Base-by-base conservation (phyloP, 2,888 invertebrate species). In the Charanyca ferruginea region DNA sequence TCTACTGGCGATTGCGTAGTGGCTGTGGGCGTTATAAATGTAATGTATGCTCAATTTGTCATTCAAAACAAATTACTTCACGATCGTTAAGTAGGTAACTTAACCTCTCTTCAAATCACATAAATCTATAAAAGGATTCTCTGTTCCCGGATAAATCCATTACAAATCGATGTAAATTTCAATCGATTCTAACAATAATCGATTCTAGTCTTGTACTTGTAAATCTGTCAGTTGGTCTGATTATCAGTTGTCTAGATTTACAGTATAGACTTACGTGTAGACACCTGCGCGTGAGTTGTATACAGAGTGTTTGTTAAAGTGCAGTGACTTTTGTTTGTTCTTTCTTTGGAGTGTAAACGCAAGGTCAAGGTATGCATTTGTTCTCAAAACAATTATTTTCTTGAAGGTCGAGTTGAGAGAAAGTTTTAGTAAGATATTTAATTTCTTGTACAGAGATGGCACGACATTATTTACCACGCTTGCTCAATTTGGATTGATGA, bases 251-350 rank as follows among this genome's bases (percentile, higher is more conserved):
- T 69, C 55, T 54, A 57, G 73, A 64, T 69, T 68, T 77, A 82
- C 74, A 59, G 71, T 80, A 74, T 68, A 61, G 55, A 65, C 45
- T 52, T 65, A 80, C 68, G 70, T 73, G 72, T 22, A 73, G 63
- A 74, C 64, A 71, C 68, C 53, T 64, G 64, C 55, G 64, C 70
- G 71, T 81, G 80, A 55, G 55, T 52, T 20, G 77, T 28, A 23
- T 82, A 53, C 47, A 38, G 18, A 79, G 22, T 51, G 59, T 16
- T 47, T 55, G 48, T 42, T 35, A 73, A 28, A 79, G 80, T 80
- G 83, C 66, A 80, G 51, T 76, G 80, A 67, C 79, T 70, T 63
- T 72, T 64, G 47, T 72, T 73, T 32, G 28, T 51, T 53, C 38
- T 51, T 57, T 64, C 58, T 71, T 52, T 25, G 47, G n/a, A 42